Conservation (phyloP, 2,797 vertebrate species). For the Lagorchestes hirsutus region DNA sequence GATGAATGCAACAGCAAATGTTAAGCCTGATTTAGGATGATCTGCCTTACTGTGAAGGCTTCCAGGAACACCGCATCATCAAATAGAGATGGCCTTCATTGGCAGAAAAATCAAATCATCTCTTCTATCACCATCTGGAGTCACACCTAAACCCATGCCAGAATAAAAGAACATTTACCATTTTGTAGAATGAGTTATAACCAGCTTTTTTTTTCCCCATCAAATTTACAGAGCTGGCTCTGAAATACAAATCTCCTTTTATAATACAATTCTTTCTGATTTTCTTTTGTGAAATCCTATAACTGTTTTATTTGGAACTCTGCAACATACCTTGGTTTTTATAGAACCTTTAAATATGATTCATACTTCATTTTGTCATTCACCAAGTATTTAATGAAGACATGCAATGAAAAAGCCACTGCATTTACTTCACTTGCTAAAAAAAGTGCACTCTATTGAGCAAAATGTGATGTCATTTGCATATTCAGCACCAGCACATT, state of each 20-base stretch:
- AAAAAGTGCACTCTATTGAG: background rate
- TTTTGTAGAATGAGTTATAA: background rate
- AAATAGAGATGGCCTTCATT: background rate
- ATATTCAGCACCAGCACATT: background rate
- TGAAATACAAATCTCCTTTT: background rate
- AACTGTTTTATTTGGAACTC: background rate
- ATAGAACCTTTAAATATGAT: background rate
- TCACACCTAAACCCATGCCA: background rate
- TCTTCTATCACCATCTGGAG: background rate
- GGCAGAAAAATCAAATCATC: background rate
- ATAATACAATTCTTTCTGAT: background rate
- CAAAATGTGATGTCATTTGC: background rate
- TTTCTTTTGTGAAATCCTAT: background rate
- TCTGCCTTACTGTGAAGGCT: background rate
- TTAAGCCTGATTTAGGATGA: background rate
- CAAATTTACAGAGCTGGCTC: background rate
- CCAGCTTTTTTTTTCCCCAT: background rate
- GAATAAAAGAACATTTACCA: background rate
- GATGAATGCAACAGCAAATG: background rate
- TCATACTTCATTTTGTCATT: background rate
- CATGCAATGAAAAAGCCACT: background rate
- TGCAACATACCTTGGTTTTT: background rate
- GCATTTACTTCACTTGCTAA: background rate
- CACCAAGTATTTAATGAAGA: background rate
- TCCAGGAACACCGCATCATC: background rate